A percentile compares a stretch with the other conserved stretches of the same genome.
phyloP scores from a whole-genome alignment of 2,888 invertebrate species.

The Epistrophe eligans region DNA sequence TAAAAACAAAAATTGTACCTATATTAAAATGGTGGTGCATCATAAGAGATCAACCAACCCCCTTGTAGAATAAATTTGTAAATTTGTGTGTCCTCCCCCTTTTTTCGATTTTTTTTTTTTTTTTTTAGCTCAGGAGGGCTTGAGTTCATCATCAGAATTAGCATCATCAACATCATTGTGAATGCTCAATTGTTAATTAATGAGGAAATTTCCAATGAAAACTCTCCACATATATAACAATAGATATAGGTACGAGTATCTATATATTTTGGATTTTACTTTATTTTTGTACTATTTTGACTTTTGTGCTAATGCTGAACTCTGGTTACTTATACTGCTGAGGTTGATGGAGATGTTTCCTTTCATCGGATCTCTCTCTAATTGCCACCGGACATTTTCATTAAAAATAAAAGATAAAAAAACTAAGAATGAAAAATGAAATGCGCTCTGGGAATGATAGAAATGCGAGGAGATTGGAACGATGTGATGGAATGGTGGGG shows the following conservation, averaged over 20 bases:
- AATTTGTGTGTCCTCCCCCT: slow-evolving; percentile 17
- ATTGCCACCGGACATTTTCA: slow-evolving; percentile 75
- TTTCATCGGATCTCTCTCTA: slow-evolving; percentile 34
- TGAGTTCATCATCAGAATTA: slow-evolving; percentile 37
- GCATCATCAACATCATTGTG: slow-evolving; percentile 44
- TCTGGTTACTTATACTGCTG: neutral
- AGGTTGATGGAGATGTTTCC: slow-evolving; percentile 1
- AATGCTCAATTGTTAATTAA: slow-evolving; percentile 73
- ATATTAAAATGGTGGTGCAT: slow-evolving; percentile 13
- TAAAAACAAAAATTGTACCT: neutral
- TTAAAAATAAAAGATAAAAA: slow-evolving; percentile 43
- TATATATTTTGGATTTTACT: slow-evolving; percentile 8
- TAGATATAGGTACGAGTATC: no score
- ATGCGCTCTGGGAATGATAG: slow-evolving; percentile 27
- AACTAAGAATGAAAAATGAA: slow-evolving; percentile 23
- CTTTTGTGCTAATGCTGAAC: neutral
- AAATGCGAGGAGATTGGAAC: neutral
- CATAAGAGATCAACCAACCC: slow-evolving; percentile 18
- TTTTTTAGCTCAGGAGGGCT: slow-evolving; percentile 14
- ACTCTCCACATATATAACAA: slow-evolving; percentile 28
- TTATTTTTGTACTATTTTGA: neutral
- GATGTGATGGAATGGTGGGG: neutral
- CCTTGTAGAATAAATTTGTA: slow-evolving; percentile 2
- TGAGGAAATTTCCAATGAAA: slow-evolving; percentile 76
- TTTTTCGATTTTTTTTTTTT: no score